phyloP scores from a whole-genome alignment of 2,888 invertebrate genomes.

The Clunio marinus region DNA sequence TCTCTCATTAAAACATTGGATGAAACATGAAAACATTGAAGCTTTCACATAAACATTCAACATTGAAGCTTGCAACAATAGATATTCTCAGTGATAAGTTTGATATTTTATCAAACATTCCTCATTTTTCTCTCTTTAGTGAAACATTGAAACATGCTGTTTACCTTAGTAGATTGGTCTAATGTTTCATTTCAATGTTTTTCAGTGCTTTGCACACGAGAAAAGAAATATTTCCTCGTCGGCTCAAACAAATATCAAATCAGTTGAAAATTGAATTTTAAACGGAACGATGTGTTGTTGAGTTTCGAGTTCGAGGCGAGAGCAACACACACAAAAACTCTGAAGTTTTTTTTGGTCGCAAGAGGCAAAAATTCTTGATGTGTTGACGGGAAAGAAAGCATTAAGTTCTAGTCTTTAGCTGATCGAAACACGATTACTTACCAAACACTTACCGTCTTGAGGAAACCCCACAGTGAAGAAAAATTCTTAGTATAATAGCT shows the following conservation, averaged over 20 bases:
- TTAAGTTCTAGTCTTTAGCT: background rate
- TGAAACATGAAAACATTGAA: too few species aligned
- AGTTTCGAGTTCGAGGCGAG: conserved; percentile 3
- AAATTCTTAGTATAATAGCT: background rate
- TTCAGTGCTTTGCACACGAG: conserved; percentile 1
- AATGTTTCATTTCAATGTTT: conserved; percentile 11
- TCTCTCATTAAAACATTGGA: too few species aligned
- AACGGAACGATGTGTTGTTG: conserved; percentile 33
- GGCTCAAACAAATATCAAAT: conserved; percentile 21
- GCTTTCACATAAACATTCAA: too few species aligned
- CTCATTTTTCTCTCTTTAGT: background rate
- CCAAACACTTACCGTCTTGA: background rate
- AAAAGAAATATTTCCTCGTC: conserved; percentile 31
- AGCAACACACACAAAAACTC: background rate
- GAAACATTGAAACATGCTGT: too few species aligned
- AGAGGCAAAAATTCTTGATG: conserved; percentile 2
- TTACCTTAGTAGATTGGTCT: background rate
- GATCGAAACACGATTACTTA: too few species aligned
- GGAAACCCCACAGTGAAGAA: background rate
- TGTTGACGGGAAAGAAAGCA: background rate
- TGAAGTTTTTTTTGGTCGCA: background rate
- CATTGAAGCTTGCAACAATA: too few species aligned
- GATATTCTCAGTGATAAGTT: too few species aligned
- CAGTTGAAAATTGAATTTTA: conserved; percentile 33
- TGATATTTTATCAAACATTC: too few species aligned